These are phyloP conservation scores for Ophiodon elongatus DNA, from an alignment of 2,113 vertebrate species.

Conservation along the genomic window DNA sequence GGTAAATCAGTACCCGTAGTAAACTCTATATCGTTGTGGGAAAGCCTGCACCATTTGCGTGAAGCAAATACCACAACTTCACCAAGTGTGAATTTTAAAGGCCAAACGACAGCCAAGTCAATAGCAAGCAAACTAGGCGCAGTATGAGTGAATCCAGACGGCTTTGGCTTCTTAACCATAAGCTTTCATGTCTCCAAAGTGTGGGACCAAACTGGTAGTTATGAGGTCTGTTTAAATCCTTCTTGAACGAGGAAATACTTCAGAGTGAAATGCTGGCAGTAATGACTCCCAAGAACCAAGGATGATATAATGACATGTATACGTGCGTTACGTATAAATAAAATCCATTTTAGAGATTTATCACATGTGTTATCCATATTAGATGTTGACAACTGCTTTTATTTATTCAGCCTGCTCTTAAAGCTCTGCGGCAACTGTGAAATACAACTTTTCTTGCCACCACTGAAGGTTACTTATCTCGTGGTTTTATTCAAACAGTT, in stretches of 20 bases:
- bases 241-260: conserved; percentile 41
- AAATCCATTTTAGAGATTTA: conserved; percentile 4
- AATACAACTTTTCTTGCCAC: conserved; percentile 31
- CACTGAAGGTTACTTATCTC: conserved; percentile 17
- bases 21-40: conserved; percentile 48
- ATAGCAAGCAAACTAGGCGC: conserved; percentile 45
- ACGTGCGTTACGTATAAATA: conserved; percentile 19
- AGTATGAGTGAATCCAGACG: conserved; percentile 64
- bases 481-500: conserved; percentile 22
- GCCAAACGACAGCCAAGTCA: conserved; percentile 57
- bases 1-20: conserved; percentile 30
- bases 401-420: conserved; percentile 8
- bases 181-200: conserved; percentile 58
- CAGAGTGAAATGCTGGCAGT: conserved; percentile 26
- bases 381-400: conserved; percentile 13
- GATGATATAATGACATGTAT: conserved; percentile 8
- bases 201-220: conserved; percentile 58
- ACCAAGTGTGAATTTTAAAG: conserved; percentile 76
- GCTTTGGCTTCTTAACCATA: conserved; percentile 43
- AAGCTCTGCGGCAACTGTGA: conserved; percentile 17
- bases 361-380: conserved; percentile 19
- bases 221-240: conserved; percentile 55
- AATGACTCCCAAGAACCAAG: neutral
- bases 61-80: conserved; percentile 63
- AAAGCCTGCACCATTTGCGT: conserved; percentile 46